Base-by-base conservation (phyloP, 2,888 invertebrate species). In the Stramonita haemastoma region DNA sequence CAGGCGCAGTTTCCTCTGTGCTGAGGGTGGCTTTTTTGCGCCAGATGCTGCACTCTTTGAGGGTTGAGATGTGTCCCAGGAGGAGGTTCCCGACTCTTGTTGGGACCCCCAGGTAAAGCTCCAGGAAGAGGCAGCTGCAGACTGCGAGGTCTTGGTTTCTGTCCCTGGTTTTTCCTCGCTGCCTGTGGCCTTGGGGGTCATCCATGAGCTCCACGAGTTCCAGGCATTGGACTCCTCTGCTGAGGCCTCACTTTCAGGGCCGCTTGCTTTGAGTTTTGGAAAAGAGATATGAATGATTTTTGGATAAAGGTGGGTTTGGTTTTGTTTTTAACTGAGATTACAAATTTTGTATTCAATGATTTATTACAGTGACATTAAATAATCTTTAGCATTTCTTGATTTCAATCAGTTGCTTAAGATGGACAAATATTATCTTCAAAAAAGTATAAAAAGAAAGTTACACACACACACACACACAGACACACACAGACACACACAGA, bases 141-240 rank as follows among this genome's bases (percentile, higher is more conserved):
- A 32, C 34, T 88, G 56, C 26, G 86, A 60, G 19, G 26, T 46
- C 32, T 89, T 87, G 29, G 46, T 46, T 46, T 85, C 56, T 29
- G 84, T 83, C 22, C 89, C 89, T 56, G 77, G 32, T 15, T 87
- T 86, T n/a, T 89, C 86, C 66, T 84, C 87, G 85, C 32, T 86
- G 66, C 15, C 86, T 70, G 86, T 19, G 26, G 86, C 60, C 17
- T 88, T 90, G 34, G 84, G 85, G 19, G 81, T 85, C 83, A 91
- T 70, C 91, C 91, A 91, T 8, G 87, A 86, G 57, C 91, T 91
- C 92, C 92, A 92, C n/a, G 91, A 91, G 57, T 91, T 91, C 92
- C 92, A 92, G 81, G 91, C 91, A 84, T 91, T 90, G 32, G 84
- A 60, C 26, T 88, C 88, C 46, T 87, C 91, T 46, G 87, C n/a